A percentile compares a stretch with the other conserved stretches of the same genome.
These are phyloP conservation scores for Xanthia togata DNA, from an alignment of 2,888 invertebrate species.

Conservation along the genomic window DNA sequence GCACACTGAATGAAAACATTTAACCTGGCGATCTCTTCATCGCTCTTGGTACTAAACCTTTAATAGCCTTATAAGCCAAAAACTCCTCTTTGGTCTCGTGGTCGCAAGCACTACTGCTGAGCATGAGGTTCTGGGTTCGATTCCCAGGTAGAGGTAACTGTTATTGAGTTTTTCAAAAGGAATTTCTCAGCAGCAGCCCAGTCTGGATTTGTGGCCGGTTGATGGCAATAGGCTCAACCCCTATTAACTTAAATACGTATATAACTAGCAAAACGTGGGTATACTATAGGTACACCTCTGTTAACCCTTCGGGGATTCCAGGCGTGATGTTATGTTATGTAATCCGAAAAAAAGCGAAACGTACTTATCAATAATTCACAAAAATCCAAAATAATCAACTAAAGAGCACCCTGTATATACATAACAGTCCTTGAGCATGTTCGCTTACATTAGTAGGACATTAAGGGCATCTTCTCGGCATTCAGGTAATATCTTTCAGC, in stretches of 20 bases:
- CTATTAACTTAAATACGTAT: no score
- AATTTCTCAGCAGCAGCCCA: no score
- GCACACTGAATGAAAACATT: neutral
- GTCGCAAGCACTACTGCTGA: no score
- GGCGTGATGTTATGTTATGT: neutral
- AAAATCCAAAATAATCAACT: constrained; percentile 37
- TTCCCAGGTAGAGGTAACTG: no score
- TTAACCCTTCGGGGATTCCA: neutral
- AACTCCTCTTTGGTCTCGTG: neutral
- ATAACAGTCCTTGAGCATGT: constrained; percentile 60
- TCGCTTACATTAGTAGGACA: constrained; percentile 77
- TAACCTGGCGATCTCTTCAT: neutral
- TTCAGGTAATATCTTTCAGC: constrained; percentile 77
- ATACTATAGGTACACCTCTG: neutral
- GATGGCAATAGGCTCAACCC: no score
- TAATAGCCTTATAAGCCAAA: neutral
- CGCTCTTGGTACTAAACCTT: neutral
- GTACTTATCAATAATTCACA: constrained; percentile 26
- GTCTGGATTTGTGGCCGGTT: no score
- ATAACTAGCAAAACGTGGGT: no score
- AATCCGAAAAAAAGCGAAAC: constrained; percentile 3
- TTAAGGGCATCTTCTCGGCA: constrained; percentile 72
- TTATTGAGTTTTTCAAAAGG: no score
- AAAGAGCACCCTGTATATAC: constrained; percentile 56
- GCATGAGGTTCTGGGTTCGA: no score